Conservation (phyloP, 2,888 invertebrate species). For the Ophion ellenae region DNA sequence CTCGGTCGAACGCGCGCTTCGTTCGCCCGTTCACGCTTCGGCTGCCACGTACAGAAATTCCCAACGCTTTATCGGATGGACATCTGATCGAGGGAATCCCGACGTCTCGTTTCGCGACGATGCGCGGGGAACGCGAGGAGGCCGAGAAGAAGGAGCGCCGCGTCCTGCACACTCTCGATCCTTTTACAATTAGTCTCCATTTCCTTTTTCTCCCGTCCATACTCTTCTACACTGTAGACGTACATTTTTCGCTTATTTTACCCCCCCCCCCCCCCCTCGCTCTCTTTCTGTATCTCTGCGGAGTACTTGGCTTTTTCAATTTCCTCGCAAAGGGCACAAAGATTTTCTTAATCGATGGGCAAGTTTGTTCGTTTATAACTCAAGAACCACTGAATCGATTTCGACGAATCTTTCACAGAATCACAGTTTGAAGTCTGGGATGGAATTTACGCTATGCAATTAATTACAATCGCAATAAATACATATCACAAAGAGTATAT, state of each 20-base stretch:
- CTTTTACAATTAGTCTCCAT: conserved; percentile 49
- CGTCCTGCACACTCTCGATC: conserved; percentile 41
- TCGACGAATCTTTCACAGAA: no score
- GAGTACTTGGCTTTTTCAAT: no score
- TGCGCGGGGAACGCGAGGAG: conserved; percentile 13
- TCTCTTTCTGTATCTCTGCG: background rate
- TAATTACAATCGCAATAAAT: no score
- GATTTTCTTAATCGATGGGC: no score
- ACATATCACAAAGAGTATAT: no score
- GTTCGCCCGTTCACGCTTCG: conserved; percentile 62
- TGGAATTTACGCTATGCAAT: no score
- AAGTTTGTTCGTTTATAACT: no score
- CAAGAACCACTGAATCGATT: no score
- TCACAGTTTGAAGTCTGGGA: no score
- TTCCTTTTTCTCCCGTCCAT: conserved; percentile 40
- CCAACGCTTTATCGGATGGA: conserved; percentile 63
- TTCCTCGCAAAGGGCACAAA: no score
- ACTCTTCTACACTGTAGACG: no score
- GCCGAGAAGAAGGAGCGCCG: conserved; percentile 18
- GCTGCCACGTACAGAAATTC: conserved; percentile 59
- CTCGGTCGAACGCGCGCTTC: conserved; percentile 60
- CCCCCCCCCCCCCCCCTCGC: background rate
- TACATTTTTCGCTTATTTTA: no score
- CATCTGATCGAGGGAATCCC: conserved; percentile 66
- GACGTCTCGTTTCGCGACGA: conserved; percentile 49